Evolutionary conservation across 2,888 invertebrate genomes (phyloP).

Genomic region (Sesia apiformis): DNA sequence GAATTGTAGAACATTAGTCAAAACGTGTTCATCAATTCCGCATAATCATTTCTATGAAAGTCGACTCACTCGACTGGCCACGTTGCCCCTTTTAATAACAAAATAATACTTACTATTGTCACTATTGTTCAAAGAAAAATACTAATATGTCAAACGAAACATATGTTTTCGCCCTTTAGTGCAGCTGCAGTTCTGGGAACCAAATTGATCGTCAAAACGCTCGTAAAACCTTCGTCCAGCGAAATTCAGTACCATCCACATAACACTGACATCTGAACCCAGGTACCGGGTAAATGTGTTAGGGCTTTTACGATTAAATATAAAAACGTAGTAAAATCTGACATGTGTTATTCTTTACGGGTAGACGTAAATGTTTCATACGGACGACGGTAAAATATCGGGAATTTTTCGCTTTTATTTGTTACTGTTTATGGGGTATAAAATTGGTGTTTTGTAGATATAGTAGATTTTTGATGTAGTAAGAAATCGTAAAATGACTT

Average conservation of each 20-base stretch:
- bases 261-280: conserved; percentile 1
- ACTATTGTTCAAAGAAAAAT: too few species aligned
- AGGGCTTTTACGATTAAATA: conserved; percentile 33
- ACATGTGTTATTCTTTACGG: conserved; percentile 28
- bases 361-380: conserved; percentile 19
- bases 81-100: too few species aligned
- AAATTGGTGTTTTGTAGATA: neutral
- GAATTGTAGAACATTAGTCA: too few species aligned
- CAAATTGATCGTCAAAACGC: neutral
- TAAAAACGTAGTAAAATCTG: conserved; percentile 30
- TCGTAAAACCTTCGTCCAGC: neutral
- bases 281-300: conserved; percentile 17
- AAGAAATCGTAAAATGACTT: too few species aligned
- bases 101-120: too few species aligned
- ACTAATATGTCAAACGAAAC: too few species aligned
- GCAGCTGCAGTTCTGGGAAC: too few species aligned
- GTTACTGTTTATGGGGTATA: neutral
- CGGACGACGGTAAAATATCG: conserved; percentile 6
- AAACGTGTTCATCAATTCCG: too few species aligned
- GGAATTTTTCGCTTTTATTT: conserved; percentile 1
- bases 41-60: too few species aligned
- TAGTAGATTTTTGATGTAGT: too few species aligned
- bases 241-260: neutral
- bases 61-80: too few species aligned
- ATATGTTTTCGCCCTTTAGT: too few species aligned